Evolutionary conservation across 2,113 vertebrate species (phyloP).

Genomic region (Numida meleagris): DNA sequence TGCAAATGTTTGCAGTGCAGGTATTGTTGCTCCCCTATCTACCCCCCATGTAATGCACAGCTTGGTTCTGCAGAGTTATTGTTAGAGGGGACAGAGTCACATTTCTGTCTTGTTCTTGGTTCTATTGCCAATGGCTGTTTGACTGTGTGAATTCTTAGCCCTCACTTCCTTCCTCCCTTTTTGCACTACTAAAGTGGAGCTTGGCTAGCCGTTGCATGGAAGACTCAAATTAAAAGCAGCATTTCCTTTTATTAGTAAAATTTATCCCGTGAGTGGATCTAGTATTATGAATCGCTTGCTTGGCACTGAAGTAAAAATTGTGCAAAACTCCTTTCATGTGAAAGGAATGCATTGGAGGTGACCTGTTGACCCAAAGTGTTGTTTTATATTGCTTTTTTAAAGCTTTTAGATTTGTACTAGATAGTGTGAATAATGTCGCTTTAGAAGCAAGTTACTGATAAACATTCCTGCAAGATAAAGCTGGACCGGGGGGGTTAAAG

Average conservation of each 20-base stretch:
- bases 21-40: not conserved
- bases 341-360: not conserved
- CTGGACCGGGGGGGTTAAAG: not conserved
- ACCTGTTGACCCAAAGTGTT: not conserved
- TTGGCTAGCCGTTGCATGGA: not conserved
- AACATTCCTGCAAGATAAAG: not conserved
- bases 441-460: not conserved
- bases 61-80: not conserved
- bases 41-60: not conserved
- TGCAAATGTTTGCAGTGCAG: not conserved
- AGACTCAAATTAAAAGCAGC: not conserved
- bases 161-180: not conserved
- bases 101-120: not conserved
- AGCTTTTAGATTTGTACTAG: constrained; percentile 27
- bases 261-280: not conserved
- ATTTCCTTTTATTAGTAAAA: not conserved
- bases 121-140: not conserved
- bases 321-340: not conserved
- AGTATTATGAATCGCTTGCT: not conserved
- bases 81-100: not conserved
- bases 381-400: no score
- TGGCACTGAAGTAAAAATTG: not conserved
- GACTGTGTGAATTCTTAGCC: not conserved
- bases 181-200: not conserved
- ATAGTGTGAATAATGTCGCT: fast-evolving